Conservation (phyloP, 2,888 invertebrate species). For the Odiellus spinosus region DNA sequence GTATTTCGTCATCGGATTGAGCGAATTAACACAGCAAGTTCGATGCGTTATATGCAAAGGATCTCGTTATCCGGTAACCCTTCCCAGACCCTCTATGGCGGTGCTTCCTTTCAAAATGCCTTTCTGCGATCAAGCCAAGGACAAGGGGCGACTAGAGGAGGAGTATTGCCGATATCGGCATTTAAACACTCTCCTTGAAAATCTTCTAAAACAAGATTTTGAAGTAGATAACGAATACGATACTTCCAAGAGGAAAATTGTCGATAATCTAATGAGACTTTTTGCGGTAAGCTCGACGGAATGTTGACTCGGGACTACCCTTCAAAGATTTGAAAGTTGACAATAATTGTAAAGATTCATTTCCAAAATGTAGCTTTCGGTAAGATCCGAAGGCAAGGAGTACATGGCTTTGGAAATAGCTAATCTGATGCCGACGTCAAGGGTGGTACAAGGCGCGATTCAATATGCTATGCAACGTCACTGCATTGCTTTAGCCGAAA, state of each 20-base stretch:
- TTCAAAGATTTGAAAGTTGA: neutral
- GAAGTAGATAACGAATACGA: slow-evolving; percentile 26
- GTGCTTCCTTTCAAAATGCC: slow-evolving; percentile 55
- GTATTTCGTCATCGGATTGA: slow-evolving; percentile 58
- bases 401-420: slow-evolving; percentile 72
- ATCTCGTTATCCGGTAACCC: slow-evolving; percentile 66
- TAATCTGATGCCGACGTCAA: slow-evolving; percentile 58
- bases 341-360: neutral
- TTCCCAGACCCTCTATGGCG: slow-evolving; percentile 64
- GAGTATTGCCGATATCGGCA: slow-evolving; percentile 23
- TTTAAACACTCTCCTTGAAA: slow-evolving; percentile 23
- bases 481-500: slow-evolving; percentile 58
- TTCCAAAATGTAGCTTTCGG: slow-evolving; percentile 47
- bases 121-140: slow-evolving; percentile 56
- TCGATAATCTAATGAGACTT: slow-evolving; percentile 67
- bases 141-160: slow-evolving; percentile 65
- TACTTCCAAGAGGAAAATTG: slow-evolving; percentile 48
- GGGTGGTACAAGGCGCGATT: slow-evolving; percentile 63
- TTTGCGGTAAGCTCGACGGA: slow-evolving; percentile 73
- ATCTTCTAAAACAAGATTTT: slow-evolving; percentile 23
- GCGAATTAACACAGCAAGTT: slow-evolving; percentile 57
- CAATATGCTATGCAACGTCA: slow-evolving; percentile 70
- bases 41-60: slow-evolving; percentile 74
- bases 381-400: slow-evolving; percentile 65
- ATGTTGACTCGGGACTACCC: too few relatives aligned